Base-by-base conservation (phyloP, 2,113 vertebrate genomes). In the Rhegmatorhina hoffmannsi region DNA sequence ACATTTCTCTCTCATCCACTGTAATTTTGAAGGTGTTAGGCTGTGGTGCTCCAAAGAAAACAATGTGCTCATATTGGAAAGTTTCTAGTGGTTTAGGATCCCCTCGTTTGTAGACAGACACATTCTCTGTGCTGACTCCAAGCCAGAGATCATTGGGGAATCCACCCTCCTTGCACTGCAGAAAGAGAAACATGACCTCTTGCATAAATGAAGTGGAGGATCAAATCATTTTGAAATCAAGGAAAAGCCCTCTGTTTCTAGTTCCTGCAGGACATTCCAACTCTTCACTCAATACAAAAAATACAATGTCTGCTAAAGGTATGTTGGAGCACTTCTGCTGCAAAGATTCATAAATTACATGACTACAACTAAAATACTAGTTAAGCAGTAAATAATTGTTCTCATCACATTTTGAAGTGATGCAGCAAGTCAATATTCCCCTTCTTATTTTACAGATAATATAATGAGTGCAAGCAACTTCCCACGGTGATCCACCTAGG, bases 1-100 rank as follows among this genome's bases (percentile, higher is more conserved):
- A 98, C 99, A 99, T 98, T 96, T 99, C 99, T 87, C 99, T 98
- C 90, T 99, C 99, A n/a, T 99, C 99, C 96, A 99, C 99, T 2
- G 98, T 99, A 94, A 99, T 98, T 97, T 99, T 99, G 96, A 99
- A 99, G 64, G 98, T 99, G 97, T 98, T 99, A 77, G 98, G 96
- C 83, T 98, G 98, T 3, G 98, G 98, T 31, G 98, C 98, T 28
- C 98, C 98, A 1, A 99, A 99, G 97, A 99, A 99, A 77, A 99
- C 95, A 74, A 99, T 99, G 94, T 99, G 98, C 55, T 99, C 98
- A 8, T 99, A 99, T 10, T 98, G 98, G 95, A 99, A 99, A 16
- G 98, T 99, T 96, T 99, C 98, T 87, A 99, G 96, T 7, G 98
- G 98, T 59, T 98, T 98, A 33, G 98, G 97, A 44, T 99, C 98